Conservation (phyloP, 2,888 invertebrate genomes). For the Aspidiotus rigidus region DNA sequence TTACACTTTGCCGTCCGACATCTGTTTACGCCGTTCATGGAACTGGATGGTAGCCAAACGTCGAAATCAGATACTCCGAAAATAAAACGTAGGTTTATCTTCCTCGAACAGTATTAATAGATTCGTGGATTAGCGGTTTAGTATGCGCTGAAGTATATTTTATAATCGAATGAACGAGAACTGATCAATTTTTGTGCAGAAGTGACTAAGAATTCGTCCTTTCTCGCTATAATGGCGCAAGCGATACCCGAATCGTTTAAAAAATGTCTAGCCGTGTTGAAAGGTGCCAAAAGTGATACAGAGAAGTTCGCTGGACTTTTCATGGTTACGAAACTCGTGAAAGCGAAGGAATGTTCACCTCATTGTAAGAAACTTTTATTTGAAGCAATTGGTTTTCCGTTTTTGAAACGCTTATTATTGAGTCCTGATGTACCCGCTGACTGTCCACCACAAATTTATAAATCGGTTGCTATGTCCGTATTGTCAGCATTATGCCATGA, state of each 20-base stretch:
- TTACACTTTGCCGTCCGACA: conserved; percentile 6
- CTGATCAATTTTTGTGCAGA: too few species aligned
- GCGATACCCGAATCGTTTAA: conserved; percentile 66
- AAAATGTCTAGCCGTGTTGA: conserved; percentile 72
- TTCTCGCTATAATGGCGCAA: conserved; percentile 27
- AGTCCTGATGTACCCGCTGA: conserved; percentile 71
- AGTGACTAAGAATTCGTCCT: neutral
- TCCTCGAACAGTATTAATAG: conserved; percentile 28
- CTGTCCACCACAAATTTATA: conserved; percentile 81
- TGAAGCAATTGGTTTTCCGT: conserved; percentile 81
- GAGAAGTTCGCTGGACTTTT: conserved; percentile 86
- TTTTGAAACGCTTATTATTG: conserved; percentile 68
- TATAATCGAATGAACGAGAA: conserved; percentile 3
- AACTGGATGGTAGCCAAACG: conserved; percentile 19
- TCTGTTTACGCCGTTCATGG: conserved; percentile 22
- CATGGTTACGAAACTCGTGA: conserved; percentile 82
- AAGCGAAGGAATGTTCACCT: conserved; percentile 68
- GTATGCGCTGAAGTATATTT: neutral
- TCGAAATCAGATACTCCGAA: conserved; percentile 31
- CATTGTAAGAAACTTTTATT: conserved; percentile 68
- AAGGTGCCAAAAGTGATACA: conserved; percentile 71
- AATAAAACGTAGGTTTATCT: conserved; percentile 30
- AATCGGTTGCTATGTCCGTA: conserved; percentile 79
- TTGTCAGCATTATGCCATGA: conserved; percentile 78
- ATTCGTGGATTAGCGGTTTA: conserved; percentile 9